Evolutionary conservation across 1,140 invertebrate genomes (phyloP).

Genomic region (Leptonema lineaticorne): DNA sequence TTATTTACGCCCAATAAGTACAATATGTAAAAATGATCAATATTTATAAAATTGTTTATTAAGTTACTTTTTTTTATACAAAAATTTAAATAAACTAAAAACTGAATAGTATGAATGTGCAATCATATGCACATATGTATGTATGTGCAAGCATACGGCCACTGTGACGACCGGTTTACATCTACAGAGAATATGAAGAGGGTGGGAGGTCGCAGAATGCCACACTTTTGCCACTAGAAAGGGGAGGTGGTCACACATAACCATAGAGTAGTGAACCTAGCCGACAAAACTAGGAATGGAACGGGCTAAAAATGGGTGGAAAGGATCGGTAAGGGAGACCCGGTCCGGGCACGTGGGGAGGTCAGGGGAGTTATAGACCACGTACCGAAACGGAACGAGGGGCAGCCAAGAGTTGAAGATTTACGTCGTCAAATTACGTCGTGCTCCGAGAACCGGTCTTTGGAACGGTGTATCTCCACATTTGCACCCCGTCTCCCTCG

Average conservation of each 20-base stretch:
- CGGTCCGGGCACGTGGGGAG: no score
- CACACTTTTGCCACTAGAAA: neutral
- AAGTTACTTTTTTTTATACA: no score
- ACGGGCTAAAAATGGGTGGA: neutral
- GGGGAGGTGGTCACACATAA: no score
- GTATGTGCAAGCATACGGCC: no score
- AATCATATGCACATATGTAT: no score
- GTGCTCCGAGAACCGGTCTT: slow-evolving; percentile 11
- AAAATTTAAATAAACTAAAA: no score
- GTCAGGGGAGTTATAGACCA: slow-evolving; percentile 27
- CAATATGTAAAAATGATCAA: no score
- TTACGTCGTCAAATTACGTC: slow-evolving; percentile 42
- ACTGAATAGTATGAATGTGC: no score
- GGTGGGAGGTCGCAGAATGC: neutral
- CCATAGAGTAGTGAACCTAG: no score
- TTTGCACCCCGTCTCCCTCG: neutral
- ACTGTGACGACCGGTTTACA: neutral
- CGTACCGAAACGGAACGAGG: slow-evolving; percentile 38
- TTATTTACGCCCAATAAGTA: no score
- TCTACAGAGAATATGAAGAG: neutral
- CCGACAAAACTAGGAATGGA: no score
- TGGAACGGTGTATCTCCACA: neutral
- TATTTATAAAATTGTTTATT: no score
- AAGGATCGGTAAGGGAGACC: neutral
- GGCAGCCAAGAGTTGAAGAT: slow-evolving; percentile 42